These are phyloP conservation scores for Eupithecia subumbrata DNA, from an alignment of 2,888 invertebrate genomes.

Conservation along the genomic window DNA sequence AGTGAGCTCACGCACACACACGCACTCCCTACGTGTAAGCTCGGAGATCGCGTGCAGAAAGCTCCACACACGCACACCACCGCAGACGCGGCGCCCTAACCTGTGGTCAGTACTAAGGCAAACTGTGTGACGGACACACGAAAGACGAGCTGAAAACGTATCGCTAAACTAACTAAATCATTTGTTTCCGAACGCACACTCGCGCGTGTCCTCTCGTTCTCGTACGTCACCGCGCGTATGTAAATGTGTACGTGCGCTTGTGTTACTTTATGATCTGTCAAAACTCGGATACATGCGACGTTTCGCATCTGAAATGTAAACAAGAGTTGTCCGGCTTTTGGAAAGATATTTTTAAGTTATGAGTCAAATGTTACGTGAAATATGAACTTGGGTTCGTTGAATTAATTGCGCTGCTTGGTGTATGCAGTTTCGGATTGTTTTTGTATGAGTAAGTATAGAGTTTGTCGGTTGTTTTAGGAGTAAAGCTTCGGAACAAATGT, in stretches of 20 bases:
- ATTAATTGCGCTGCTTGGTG: constrained; percentile 75
- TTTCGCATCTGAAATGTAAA: constrained; percentile 81
- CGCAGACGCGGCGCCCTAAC: constrained; percentile 81
- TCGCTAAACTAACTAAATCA: constrained; percentile 73
- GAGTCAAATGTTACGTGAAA: constrained; percentile 70
- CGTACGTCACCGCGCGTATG: constrained; percentile 63
- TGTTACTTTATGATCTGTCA: constrained; percentile 81
- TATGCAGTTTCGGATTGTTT: constrained; percentile 74
- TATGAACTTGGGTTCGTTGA: constrained; percentile 78
- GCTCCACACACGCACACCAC: constrained; percentile 81
- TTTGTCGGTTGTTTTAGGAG: constrained; percentile 55
- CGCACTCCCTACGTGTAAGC: constrained; percentile 76
- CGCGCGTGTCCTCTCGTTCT: constrained; percentile 51
- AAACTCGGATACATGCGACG: constrained; percentile 81
- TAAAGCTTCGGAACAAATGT: constrained; percentile 54
- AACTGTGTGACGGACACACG: constrained; percentile 84
- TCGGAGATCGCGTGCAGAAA: constrained; percentile 82
- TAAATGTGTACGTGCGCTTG: constrained; percentile 73
- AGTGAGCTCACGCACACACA: constrained; percentile 75
- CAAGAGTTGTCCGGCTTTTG: constrained; percentile 71
- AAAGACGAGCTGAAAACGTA: constrained; percentile 82
- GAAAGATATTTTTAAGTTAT: constrained; percentile 67
- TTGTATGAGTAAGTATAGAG: constrained; percentile 75
- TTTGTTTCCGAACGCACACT: constrained; percentile 55
- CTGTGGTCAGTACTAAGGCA: constrained; percentile 84